Base-by-base conservation (phyloP, 2,113 vertebrate genomes). In the Etheostoma cragini region DNA sequence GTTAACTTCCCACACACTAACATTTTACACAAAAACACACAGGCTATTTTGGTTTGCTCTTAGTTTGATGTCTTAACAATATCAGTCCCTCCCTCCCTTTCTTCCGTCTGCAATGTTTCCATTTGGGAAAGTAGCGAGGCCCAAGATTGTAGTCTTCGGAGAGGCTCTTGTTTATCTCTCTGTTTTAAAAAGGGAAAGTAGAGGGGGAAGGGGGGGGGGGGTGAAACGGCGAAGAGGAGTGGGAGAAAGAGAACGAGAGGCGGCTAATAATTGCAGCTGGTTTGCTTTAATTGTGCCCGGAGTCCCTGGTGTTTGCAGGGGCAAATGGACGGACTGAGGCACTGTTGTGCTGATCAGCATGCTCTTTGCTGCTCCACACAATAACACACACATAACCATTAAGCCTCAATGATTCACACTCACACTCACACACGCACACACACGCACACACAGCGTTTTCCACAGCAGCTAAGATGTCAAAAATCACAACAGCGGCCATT, bases 241-340 rank as follows among this genome's bases (percentile, higher is more conserved):
- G 87, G 60, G 76, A 72, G 76, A 10, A 38, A 38, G 38, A 38
- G 38, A 38, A 38, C 38, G 72, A 67, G 66, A 80, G 49, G 70
- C 10, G 1, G 87, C 84, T 91, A 90, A 91, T 92, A 89, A 92
- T 84, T 86, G 87, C 88, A 80, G 82, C 89, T 80, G 83, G 80
- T 78, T 91, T 82, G 77, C 90, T 92, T 88, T 89, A 92, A 91
- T 88, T 88, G 82, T 91, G 76, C 76, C 63, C 61, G 10, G 82
- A 80, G 72, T 87, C 88, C 85, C 88, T 38, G 54, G 89, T 71
- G 89, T 89, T 89, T 78, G 70, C 80, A 52, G 72, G 60, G 83
- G 83, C 83, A 78, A 79, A 69, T 19, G 35, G 67, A 87, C 74
- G 69, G 45, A 64, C 87, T 45, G 80, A 76, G 46, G 46, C 71